A percentile compares a stretch with the other conserved stretches of the same genome.
These are phyloP conservation scores for Grammomys dolichurus DNA, from an alignment of 2,113 vertebrate species.

Conservation along the genomic window DNA sequence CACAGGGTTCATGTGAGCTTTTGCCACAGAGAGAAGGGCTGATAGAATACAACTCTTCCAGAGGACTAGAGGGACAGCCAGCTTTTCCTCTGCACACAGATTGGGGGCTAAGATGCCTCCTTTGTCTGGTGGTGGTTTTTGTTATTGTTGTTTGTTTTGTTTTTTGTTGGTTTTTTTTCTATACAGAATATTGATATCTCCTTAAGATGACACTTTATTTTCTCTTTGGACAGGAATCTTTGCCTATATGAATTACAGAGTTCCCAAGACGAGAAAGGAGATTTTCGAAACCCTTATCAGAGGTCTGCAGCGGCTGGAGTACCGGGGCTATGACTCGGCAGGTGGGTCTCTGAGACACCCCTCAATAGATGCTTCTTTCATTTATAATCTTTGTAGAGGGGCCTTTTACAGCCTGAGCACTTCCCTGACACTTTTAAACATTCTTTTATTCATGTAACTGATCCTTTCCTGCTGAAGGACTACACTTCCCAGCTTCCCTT, in stretches of 20 bases:
- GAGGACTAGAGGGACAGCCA: rapidly evolving
- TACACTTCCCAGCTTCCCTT: background rate
- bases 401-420: background rate
- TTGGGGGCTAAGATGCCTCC: rapidly evolving
- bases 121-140: background rate
- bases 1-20: background rate
- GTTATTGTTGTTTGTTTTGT: background rate
- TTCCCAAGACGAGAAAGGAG: slow-evolving; percentile 95
- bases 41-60: rapidly evolving
- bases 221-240: slow-evolving; percentile 93
- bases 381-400: background rate
- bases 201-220: background rate
- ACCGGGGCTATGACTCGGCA: slow-evolving; percentile 99
- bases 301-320: slow-evolving; percentile 96
- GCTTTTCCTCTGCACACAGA: rapidly evolving
- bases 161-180: background rate
- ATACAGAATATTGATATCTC: background rate
- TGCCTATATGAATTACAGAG: slow-evolving; percentile 97
- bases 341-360: slow-evolving; percentile 84
- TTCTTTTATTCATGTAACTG: background rate
- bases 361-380: background rate
- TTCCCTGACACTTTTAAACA: background rate
- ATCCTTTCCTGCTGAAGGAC: background rate
- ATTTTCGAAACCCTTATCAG: slow-evolving; percentile 96
- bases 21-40: background rate